phyloP scores from a whole-genome alignment of 1,140 invertebrate species.

The Gonioctena quinquepunctata region DNA sequence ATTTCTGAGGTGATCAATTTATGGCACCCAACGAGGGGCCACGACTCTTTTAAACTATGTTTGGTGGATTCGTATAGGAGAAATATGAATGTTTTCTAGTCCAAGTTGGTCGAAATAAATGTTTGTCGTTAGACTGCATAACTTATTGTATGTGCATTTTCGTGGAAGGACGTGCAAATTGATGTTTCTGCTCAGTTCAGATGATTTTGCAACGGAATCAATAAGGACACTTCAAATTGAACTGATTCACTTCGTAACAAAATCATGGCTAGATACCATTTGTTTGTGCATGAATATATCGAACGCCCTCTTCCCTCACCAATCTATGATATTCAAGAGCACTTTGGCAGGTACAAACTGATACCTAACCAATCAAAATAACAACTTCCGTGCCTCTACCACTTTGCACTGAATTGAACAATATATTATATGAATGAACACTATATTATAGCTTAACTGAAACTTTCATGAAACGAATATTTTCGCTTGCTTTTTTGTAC shows the following conservation, averaged over 20 bases:
- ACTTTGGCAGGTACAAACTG: not conserved
- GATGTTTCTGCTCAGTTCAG: not conserved
- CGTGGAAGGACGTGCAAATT: too few species aligned
- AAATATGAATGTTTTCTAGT: too few species aligned
- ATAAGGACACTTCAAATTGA: not conserved
- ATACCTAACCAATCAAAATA: not conserved
- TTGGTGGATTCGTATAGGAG: too few species aligned
- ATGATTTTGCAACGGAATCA: not conserved
- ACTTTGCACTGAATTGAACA: not conserved
- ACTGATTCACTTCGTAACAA: not conserved
- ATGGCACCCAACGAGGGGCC: too few species aligned
- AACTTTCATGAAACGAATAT: not conserved
- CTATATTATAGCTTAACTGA: not conserved
- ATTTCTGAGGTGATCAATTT: not conserved
- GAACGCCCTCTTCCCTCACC: not conserved
- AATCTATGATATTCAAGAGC: too few species aligned
- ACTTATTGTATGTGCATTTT: not conserved
- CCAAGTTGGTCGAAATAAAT: not conserved
- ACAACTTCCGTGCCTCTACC: not conserved
- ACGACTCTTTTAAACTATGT: too few species aligned
- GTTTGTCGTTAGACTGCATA: not conserved
- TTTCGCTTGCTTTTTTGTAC: not conserved
- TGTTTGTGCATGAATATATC: not conserved
- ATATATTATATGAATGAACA: not conserved
- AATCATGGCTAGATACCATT: not conserved